Conservation (phyloP, 2,113 vertebrate genomes). For the Varanus komodoensis region DNA sequence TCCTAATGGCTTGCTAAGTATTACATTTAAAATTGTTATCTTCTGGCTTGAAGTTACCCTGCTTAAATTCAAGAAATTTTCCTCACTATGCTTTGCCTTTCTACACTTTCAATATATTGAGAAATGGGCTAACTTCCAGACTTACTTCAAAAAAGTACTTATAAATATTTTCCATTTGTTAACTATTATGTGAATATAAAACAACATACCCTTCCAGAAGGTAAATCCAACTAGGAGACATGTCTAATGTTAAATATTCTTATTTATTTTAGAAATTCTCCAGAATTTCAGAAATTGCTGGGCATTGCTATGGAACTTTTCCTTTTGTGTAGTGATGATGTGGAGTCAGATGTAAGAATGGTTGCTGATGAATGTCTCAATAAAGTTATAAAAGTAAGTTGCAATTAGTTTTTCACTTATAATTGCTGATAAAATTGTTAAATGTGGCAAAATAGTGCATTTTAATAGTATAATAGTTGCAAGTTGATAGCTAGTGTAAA, state of each 20-base stretch:
- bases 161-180: neutral
- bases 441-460: no score
- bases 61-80: neutral
- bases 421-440: neutral
- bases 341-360: constrained; percentile 97
- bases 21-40: neutral
- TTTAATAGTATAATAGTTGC: neutral
- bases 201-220: neutral
- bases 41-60: neutral
- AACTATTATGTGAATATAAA: neutral
- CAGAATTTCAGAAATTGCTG: constrained; percentile 96
- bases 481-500: neutral
- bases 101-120: neutral
- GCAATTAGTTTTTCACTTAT: rapidly evolving
- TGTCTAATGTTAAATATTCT: neutral
- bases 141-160: neutral
- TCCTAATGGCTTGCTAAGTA: neutral
- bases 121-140: neutral
- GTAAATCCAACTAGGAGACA: neutral
- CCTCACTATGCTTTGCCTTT: neutral
- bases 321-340: constrained; percentile 94
- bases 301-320: constrained; percentile 99
- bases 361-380: constrained; percentile 99
- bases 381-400: constrained; percentile 97
- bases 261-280: constrained; percentile 87